These are phyloP conservation scores for Hoplias malabaricus DNA, from an alignment of 2,113 vertebrate species.

Conservation along the genomic window DNA sequence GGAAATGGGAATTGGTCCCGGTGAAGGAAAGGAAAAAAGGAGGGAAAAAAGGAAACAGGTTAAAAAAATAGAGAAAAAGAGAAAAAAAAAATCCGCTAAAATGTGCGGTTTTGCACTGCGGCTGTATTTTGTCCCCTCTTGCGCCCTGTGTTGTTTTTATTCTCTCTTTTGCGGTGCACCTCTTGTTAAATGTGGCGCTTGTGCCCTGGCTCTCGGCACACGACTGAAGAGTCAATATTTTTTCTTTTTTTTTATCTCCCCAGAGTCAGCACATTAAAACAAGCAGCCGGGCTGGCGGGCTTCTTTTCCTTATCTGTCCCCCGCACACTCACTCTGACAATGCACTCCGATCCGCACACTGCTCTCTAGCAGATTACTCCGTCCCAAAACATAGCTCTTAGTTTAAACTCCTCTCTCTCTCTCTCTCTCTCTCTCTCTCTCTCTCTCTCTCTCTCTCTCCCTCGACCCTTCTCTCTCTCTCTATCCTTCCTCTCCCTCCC, in stretches of 20 bases:
- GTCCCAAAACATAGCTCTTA: conserved; percentile 99
- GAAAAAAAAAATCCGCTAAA: conserved; percentile 69
- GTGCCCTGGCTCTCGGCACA: conserved; percentile 78
- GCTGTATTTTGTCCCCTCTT: conserved; percentile 57
- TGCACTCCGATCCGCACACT: conserved; percentile 94
- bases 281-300: conserved; percentile 85
- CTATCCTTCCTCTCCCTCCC: conserved; percentile 45
- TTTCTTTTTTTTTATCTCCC: conserved; percentile 81
- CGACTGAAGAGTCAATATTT: conserved; percentile 93
- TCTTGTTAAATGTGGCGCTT: conserved; percentile 69
- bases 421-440: conserved; percentile 42
- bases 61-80: conserved; percentile 60
- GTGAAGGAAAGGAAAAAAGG: conserved; percentile 55
- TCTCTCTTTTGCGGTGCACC: conserved; percentile 58
- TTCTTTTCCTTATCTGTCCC: conserved; percentile 88
- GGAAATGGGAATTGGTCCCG: conserved; percentile 68
- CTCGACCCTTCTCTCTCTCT: conserved; percentile 40
- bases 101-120: conserved; percentile 62
- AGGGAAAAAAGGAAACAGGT: conserved; percentile 51
- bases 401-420: conserved; percentile 90
- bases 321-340: conserved; percentile 85
- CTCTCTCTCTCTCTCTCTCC: conserved; percentile 37
- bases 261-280: conserved; percentile 98
- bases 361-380: conserved; percentile 98
- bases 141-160: conserved; percentile 57